These are phyloP conservation scores for Circaetus cinerascens DNA, from an alignment of 2,113 vertebrate species.

Conservation along the genomic window DNA sequence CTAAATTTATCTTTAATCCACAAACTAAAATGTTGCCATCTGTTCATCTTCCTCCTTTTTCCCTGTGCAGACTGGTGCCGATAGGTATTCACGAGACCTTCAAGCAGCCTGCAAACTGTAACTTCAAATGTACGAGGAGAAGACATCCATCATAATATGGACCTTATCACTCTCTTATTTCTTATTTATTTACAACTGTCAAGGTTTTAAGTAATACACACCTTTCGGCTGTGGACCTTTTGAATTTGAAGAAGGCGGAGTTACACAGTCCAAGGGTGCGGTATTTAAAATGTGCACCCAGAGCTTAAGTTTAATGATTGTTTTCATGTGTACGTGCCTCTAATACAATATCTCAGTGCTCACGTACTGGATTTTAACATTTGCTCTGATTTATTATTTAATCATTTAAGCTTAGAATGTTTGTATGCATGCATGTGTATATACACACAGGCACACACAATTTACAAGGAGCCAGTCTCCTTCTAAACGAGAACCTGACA, in stretches of 20 bases:
- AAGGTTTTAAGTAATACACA: background rate
- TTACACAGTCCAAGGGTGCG: background rate
- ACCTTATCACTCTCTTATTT: background rate
- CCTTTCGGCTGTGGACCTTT: background rate
- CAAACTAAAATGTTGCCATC: background rate
- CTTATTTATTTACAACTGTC: background rate
- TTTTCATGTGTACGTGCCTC: background rate
- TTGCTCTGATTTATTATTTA: background rate
- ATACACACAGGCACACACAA: background rate
- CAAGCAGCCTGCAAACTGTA: background rate
- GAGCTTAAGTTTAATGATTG: background rate
- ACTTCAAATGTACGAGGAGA: background rate
- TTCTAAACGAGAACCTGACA: background rate
- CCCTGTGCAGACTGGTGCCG: background rate
- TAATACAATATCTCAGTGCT: background rate
- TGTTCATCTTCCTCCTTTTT: background rate
- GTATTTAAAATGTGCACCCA: background rate
- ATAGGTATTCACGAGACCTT: background rate
- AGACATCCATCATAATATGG: background rate
- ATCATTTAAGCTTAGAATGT: background rate
- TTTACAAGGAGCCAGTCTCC: background rate
- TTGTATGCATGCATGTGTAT: background rate
- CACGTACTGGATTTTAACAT: background rate
- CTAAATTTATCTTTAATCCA: slow-evolving; percentile 11
- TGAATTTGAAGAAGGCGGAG: background rate